These are phyloP conservation scores for Lindbergichthys nudifrons DNA, from an alignment of 2,797 vertebrate genomes.

Conservation along the genomic window DNA sequence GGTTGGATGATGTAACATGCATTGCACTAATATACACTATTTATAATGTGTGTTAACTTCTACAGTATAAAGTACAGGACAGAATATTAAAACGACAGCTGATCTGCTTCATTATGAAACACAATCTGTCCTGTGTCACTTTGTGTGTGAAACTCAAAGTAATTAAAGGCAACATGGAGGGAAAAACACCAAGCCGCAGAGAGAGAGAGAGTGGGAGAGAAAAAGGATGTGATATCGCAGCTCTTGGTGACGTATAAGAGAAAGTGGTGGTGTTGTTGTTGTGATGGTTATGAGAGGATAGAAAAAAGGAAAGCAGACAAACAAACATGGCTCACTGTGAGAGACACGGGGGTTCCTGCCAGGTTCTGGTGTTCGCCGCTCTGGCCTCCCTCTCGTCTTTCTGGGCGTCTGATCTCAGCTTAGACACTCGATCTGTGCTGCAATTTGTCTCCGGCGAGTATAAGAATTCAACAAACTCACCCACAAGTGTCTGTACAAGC, in stretches of 20 bases:
- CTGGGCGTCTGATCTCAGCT: slow-evolving; percentile 53
- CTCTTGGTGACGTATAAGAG: slow-evolving; percentile 30
- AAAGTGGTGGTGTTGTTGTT: slow-evolving; percentile 4
- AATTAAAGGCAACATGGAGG: slow-evolving; percentile 14
- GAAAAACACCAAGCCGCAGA: slow-evolving; percentile 15
- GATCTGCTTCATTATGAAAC: slow-evolving; percentile 51
- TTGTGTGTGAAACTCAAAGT: slow-evolving; percentile 19
- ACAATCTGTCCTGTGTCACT: slow-evolving; percentile 45
- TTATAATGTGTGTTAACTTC: slow-evolving; percentile 29
- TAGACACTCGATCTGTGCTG: slow-evolving; percentile 47
- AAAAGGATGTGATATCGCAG: slow-evolving; percentile 10
- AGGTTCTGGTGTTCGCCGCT: slow-evolving; percentile 38
- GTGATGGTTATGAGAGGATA: slow-evolving; percentile 43
- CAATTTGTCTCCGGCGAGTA: slow-evolving; percentile 46
- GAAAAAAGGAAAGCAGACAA: slow-evolving; percentile 51
- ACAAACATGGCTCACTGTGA: slow-evolving; percentile 58
- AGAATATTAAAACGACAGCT: slow-evolving; percentile 23
- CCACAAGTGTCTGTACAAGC: slow-evolving; percentile 41
- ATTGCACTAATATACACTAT: slow-evolving; percentile 12
- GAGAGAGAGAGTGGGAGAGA: slow-evolving; percentile 26
- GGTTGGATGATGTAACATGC: slow-evolving; percentile 43
- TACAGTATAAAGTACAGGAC: slow-evolving; percentile 1
- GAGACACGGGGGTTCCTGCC: slow-evolving; percentile 34
- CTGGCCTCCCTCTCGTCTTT: slow-evolving; percentile 30
- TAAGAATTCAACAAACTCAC: slow-evolving; percentile 38